These are phyloP conservation scores for Ciconia boyciana DNA, from an alignment of 2,113 vertebrate species.

Conservation along the genomic window DNA sequence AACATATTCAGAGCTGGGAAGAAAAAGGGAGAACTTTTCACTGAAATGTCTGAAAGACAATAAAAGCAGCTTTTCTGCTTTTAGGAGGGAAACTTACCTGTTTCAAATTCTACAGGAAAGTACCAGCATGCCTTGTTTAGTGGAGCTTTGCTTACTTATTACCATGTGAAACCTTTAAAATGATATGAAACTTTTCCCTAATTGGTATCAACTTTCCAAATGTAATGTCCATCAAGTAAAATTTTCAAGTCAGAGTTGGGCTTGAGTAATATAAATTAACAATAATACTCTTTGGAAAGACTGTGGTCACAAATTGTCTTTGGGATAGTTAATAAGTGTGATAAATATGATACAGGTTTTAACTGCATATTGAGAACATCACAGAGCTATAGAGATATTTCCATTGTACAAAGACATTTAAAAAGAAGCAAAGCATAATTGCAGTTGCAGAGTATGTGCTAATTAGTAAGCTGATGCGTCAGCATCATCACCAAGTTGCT, in stretches of 20 bases:
- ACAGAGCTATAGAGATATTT: background rate
- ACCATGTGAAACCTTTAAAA: background rate
- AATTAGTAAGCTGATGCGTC: slow-evolving; percentile 51
- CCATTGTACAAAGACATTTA: background rate
- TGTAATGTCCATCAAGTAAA: background rate
- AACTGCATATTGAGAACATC: background rate
- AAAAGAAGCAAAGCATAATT: slow-evolving; percentile 5
- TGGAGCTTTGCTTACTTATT: background rate
- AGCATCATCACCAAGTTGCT: slow-evolving; percentile 25
- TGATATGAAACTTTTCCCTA: background rate
- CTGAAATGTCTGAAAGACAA: background rate
- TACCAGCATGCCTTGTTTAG: background rate
- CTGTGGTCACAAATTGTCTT: background rate
- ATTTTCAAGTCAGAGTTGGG: background rate
- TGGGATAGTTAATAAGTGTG: background rate
- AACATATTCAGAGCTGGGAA: background rate
- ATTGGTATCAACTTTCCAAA: background rate
- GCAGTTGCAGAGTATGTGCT: background rate
- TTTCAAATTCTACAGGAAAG: background rate
- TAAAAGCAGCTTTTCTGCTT: background rate
- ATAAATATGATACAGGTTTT: background rate
- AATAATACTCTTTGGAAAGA: background rate
- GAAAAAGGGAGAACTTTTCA: background rate
- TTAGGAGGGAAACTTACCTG: background rate
- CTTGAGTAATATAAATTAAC: background rate